Conservation (phyloP, 2,113 vertebrate genomes). For the Carassius carassius region DNA sequence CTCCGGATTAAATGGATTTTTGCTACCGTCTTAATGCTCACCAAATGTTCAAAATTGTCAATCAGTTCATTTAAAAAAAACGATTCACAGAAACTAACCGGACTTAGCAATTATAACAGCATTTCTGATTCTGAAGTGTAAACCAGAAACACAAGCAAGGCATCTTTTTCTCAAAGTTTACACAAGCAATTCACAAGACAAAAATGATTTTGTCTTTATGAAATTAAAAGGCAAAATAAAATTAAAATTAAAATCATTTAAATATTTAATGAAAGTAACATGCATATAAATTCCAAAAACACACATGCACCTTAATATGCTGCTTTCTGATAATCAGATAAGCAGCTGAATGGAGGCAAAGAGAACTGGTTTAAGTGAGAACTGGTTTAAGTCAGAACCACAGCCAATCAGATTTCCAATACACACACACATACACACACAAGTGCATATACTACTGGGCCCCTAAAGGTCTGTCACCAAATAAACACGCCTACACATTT, state of each 20-base stretch:
- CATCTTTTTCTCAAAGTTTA: neutral
- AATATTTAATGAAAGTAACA: neutral
- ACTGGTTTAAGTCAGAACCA: constrained; percentile 27
- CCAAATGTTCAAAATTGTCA: neutral
- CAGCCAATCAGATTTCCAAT: constrained; percentile 29
- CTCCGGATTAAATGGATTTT: neutral
- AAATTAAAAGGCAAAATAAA: neutral
- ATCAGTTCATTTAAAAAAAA: neutral
- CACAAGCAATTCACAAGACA: neutral
- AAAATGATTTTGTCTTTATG: neutral
- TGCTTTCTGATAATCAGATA: constrained; percentile 39
- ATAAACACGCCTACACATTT: constrained; percentile 53
- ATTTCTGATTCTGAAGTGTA: neutral
- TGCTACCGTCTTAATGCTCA: neutral
- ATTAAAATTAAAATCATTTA: neutral
- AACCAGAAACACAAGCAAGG: neutral
- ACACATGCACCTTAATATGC: neutral
- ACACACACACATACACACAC: constrained; percentile 24
- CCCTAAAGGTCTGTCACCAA: constrained; percentile 44
- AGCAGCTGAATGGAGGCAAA: constrained; percentile 31
- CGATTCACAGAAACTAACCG: neutral
- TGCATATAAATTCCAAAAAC: neutral
- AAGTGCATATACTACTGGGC: constrained; percentile 27
- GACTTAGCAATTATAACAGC: neutral
- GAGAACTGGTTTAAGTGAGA: constrained; percentile 36